phyloP scores from a whole-genome alignment of 2,888 invertebrate genomes.

The Tachystola acroxantha region DNA sequence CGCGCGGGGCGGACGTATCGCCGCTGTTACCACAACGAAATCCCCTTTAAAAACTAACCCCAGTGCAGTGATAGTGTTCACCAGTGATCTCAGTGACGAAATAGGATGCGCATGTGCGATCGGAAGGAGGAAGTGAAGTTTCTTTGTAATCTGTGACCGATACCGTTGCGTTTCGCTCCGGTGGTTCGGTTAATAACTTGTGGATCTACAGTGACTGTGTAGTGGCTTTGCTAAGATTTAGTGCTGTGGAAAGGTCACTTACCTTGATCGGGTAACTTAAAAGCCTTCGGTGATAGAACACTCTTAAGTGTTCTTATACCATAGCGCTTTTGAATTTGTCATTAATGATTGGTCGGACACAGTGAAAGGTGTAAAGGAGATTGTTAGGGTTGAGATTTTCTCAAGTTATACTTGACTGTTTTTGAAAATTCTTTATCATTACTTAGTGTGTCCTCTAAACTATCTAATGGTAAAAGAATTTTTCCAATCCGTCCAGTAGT shows the following conservation, averaged over 20 bases:
- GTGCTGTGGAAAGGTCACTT: constrained; percentile 68
- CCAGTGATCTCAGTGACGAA: constrained; percentile 22
- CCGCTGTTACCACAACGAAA: constrained; percentile 9
- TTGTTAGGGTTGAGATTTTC: too few species aligned
- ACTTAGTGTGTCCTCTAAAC: too few species aligned
- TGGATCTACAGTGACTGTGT: constrained; percentile 62
- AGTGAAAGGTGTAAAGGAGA: too few species aligned
- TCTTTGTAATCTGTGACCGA: constrained; percentile 17
- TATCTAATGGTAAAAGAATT: too few species aligned
- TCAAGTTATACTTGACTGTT: too few species aligned
- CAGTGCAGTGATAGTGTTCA: constrained; percentile 40
- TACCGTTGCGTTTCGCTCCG: constrained; percentile 71
- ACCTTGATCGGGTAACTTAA: constrained; percentile 42
- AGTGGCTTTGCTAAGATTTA: constrained; percentile 68
- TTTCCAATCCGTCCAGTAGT: too few species aligned
- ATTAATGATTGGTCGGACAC: too few species aligned
- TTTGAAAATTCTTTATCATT: too few species aligned
- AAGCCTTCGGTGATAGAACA: too few species aligned
- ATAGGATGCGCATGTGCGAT: not conserved
- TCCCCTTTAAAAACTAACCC: constrained; percentile 21
- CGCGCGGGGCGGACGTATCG: constrained; percentile 41
- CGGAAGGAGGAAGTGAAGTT: constrained; percentile 1
- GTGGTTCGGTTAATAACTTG: constrained; percentile 63
- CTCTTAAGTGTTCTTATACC: too few species aligned
- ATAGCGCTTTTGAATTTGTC: too few species aligned